These are phyloP conservation scores for Limnephilus auricula DNA, from an alignment of 2,888 invertebrate genomes.

Conservation along the genomic window DNA sequence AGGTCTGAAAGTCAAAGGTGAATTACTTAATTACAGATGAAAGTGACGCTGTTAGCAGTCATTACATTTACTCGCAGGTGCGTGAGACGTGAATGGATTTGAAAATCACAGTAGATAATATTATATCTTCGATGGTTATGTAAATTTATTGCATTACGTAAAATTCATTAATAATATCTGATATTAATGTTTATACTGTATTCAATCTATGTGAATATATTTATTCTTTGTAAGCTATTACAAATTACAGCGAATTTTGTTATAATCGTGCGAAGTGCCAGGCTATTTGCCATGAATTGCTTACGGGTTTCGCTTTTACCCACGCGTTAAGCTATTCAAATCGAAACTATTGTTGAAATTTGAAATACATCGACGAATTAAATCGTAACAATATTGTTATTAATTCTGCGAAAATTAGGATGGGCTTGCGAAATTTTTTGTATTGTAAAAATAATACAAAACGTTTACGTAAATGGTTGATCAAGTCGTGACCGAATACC, in stretches of 20 bases:
- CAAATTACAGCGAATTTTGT: neutral
- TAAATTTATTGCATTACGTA: neutral
- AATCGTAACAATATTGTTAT: neutral
- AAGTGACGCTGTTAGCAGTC: neutral
- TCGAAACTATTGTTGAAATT: neutral
- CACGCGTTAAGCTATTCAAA: neutral
- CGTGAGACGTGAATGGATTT: neutral
- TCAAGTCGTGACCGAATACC: slow-evolving; percentile 7
- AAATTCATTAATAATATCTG: neutral
- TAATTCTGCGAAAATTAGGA: neutral
- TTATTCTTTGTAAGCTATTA: neutral
- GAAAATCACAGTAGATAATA: neutral
- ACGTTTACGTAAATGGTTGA: neutral
- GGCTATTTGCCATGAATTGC: neutral
- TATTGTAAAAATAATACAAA: neutral
- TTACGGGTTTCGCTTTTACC: neutral
- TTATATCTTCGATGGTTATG: neutral
- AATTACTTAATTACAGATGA: neutral
- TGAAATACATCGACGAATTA: neutral
- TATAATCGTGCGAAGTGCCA: neutral
- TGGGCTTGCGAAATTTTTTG: neutral
- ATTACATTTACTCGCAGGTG: neutral
- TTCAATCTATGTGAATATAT: neutral
- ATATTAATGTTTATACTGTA: neutral
- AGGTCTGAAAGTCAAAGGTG: neutral